A percentile compares a stretch with the other conserved stretches of the same genome.
These are phyloP conservation scores for Paraplagusia blochii DNA, from an alignment of 2,113 vertebrate genomes.

Conservation along the genomic window DNA sequence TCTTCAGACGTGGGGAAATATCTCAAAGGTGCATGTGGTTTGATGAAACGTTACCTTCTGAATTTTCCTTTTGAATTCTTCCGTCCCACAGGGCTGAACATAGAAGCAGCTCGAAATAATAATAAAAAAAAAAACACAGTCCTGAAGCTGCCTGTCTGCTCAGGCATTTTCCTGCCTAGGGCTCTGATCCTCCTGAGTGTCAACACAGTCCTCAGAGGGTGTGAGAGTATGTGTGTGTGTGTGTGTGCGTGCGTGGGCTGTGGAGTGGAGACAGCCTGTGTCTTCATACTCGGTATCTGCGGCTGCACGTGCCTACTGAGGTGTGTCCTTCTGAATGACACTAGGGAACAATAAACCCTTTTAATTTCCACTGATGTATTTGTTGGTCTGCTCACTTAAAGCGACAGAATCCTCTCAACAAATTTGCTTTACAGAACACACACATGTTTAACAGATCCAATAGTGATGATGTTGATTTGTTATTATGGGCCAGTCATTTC, in stretches of 20 bases:
- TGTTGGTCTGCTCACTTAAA: slow-evolving; percentile 7
- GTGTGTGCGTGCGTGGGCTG: neutral
- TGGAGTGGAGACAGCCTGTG: neutral
- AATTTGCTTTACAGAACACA: no score
- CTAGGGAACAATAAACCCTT: slow-evolving; percentile 3
- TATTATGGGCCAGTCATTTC: no score
- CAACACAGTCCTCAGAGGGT: slow-evolving; percentile 2
- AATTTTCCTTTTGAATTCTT: slow-evolving; percentile 27
- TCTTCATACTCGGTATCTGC: slow-evolving; percentile 12
- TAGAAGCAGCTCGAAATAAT: slow-evolving; percentile 26
- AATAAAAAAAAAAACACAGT: slow-evolving; percentile 6
- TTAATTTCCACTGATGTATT: slow-evolving; percentile 17
- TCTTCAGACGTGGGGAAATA: neutral
- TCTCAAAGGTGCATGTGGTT: slow-evolving; percentile 16
- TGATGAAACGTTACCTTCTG: slow-evolving; percentile 32
- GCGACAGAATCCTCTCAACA: neutral
- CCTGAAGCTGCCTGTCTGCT: slow-evolving; percentile 40
- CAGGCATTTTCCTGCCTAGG: slow-evolving; percentile 20
- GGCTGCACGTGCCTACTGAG: slow-evolving; percentile 14
- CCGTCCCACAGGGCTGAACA: slow-evolving; percentile 14
- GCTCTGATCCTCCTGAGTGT: slow-evolving; percentile 23
- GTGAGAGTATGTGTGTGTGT: neutral
- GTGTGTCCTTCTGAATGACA: slow-evolving; percentile 17
- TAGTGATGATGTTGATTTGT: no score
- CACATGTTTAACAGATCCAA: no score